Percentiles rank a stretch among this genome's conserved stretches.
Conservation (phyloP, 2,797 vertebrate species). For the Emydoidea blandingii region DNA sequence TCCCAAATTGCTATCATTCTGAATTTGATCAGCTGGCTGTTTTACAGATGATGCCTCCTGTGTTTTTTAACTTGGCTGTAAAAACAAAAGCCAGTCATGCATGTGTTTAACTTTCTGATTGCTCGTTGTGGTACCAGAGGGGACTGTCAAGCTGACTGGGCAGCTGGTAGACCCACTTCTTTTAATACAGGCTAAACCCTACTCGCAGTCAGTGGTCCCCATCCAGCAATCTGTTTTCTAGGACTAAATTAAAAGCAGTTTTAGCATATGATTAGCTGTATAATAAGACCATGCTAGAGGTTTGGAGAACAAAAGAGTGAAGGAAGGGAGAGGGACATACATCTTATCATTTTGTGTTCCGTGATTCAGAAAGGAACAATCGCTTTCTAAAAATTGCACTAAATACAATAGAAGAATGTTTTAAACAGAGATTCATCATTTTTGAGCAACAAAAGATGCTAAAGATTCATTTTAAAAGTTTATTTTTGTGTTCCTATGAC, state of each 20-base stretch:
- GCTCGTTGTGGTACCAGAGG: slow-evolving; percentile 31
- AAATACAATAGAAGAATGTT: neutral
- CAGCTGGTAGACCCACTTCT: slow-evolving; percentile 77
- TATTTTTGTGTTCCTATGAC: neutral
- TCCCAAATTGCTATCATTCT: neutral
- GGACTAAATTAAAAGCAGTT: slow-evolving; percentile 80
- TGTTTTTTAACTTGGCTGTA: neutral
- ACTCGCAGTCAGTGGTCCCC: slow-evolving; percentile 74
- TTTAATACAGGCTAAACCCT: slow-evolving; percentile 62
- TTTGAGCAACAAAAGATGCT: neutral
- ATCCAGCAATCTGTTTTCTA: slow-evolving; percentile 77
- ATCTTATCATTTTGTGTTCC: neutral
- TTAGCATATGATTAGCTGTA: slow-evolving; percentile 78
- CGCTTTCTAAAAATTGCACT: neutral
- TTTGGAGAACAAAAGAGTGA: slow-evolving; percentile 23
- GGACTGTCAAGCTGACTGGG: slow-evolving; percentile 55
- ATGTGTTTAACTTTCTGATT: slow-evolving; percentile 28
- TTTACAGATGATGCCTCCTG: neutral
- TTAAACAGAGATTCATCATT: neutral
- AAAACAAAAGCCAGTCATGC: slow-evolving; percentile 18
- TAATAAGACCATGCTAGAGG: slow-evolving; percentile 26
- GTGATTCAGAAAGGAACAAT: neutral
- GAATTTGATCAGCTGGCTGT: slow-evolving; percentile 10
- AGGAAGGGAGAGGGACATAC: neutral
- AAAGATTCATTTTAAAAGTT: neutral